Percentiles rank a stretch among this genome's conserved stretches.
phyloP scores from a whole-genome alignment of 1,140 invertebrate species.

The Goniozus legneri region DNA sequence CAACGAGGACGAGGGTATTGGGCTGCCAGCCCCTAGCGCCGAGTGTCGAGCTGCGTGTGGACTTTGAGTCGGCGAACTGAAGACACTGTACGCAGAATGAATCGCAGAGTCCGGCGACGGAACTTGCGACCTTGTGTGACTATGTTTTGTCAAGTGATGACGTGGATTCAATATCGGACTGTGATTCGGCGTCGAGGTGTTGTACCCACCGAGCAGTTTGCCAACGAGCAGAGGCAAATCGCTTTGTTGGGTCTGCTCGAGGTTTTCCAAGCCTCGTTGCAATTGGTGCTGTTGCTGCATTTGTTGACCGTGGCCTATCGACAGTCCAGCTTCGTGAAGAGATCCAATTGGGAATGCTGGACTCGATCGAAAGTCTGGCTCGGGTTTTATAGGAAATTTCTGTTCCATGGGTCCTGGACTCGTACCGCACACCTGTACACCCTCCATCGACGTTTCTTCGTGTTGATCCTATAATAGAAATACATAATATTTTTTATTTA shows the following conservation, averaged over 20 bases:
- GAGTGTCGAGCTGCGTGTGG: conserved; percentile 79
- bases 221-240: conserved; percentile 62
- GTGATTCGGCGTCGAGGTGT: conserved; percentile 61
- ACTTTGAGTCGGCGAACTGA: conserved; percentile 79
- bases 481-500: too few species aligned
- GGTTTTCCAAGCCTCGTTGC: conserved; percentile 33
- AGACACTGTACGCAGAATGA: conserved; percentile 79
- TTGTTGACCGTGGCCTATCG: conserved; percentile 41
- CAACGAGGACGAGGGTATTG: conserved; percentile 53
- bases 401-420: conserved; percentile 47
- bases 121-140: conserved; percentile 51
- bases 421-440: conserved; percentile 50
- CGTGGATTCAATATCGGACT: conserved; percentile 64
- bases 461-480: conserved; percentile 39
- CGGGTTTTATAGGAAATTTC: conserved; percentile 48
- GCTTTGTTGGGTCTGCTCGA: conserved; percentile 45
- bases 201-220: conserved; percentile 63
- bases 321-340: conserved; percentile 38
- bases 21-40: conserved; percentile 53
- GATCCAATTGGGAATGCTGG: conserved; percentile 35
- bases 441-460: conserved; percentile 56
- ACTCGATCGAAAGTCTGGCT: conserved; percentile 50
- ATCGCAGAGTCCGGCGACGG: conserved; percentile 79
- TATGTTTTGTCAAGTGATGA: conserved; percentile 54
- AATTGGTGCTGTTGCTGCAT: conserved; percentile 36